Base-by-base conservation (phyloP, 23 tunicate genomes). In the Clavelina lepadiformis region DNA sequence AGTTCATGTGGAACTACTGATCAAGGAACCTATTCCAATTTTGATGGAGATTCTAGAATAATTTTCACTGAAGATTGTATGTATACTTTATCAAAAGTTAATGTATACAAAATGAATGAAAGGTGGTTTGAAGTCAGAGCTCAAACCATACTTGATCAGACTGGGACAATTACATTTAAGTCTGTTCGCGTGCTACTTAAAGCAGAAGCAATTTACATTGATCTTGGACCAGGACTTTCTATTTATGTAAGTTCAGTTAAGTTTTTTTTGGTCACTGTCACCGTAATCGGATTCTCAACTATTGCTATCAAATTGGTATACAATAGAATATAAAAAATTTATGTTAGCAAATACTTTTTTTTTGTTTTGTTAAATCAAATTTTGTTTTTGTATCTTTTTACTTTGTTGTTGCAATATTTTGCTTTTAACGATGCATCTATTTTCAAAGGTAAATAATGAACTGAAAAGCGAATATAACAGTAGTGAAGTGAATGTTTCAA, bases 101-200 rank as follows among this genome's bases (percentile, higher is more conserved):
- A 35, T 11, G 58, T 28, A 24, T 76, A 76, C 47, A 76, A 52
- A 35, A 23, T 61, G 25, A 63, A 65, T 28, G 35, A 44, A 6
- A 33, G 36, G 25, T 76, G 82, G 82, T 76, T 65, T 38, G 56
- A 50, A 23, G 60, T 76, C 53, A 36, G 51, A 34, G 64, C 52
- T 0, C 28, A 68, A 21, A 35, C 60, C 5, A 22, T 34, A 30
- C 46, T 65, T 19, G 70, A 64, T 38, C 18, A 51, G 19, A 27
- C 36, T 2, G 70, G 31, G 3, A 18, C 35, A 8, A 31, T 50
- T 22, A 11, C 26, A 27, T 36, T 65, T 33, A 50, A 65, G 15
- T 18, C 41, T 28, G 82, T 47, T 2, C 82, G 70, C 13, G 51
- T 76, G 46, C 46, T 53, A 31, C 38, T 76, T 35, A 51, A 65